Evolutionary conservation across 2,888 invertebrate genomes (phyloP).

Genomic region (Chymomyza procnemis): DNA sequence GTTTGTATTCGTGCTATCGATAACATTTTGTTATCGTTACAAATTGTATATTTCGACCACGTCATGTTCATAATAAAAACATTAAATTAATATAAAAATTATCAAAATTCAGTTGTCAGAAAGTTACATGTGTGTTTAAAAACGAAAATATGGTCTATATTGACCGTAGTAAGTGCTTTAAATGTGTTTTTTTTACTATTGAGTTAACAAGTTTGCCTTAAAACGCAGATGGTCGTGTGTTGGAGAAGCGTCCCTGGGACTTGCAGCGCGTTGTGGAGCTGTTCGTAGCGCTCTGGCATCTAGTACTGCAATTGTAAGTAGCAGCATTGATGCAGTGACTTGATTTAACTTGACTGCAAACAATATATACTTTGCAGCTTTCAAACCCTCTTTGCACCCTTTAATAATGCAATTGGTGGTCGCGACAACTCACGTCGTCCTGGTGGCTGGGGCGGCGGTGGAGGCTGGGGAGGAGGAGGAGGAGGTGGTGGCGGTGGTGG

Average conservation of each 20-base stretch:
- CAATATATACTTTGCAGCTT: conserved; percentile 43
- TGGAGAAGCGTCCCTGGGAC: conserved; percentile 72
- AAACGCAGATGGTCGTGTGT: conserved; percentile 65
- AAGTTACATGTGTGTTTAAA: not conserved
- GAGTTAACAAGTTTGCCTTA: not conserved
- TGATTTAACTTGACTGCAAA: no score
- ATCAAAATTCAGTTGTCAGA: not conserved
- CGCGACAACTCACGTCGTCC: conserved; percentile 34
- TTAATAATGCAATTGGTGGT: conserved; percentile 40
- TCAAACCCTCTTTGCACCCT: conserved; percentile 64
- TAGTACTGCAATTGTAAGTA: conserved; percentile 67
- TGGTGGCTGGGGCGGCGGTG: conserved; percentile 40
- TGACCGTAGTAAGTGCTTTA: conserved; percentile 50
- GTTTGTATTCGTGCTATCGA: not conserved
- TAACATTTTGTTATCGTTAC: not conserved
- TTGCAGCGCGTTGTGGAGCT: conserved; percentile 60
- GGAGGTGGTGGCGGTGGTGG: conserved; percentile 49
- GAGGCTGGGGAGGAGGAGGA: conserved; percentile 37
- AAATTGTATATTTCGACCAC: not conserved
- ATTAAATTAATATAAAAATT: not conserved
- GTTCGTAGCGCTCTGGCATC: conserved; percentile 60
- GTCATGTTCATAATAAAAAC: not conserved
- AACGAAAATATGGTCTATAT: conserved; percentile 55
- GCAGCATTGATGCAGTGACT: not conserved
- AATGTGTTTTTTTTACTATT: not conserved